A percentile compares a stretch with the other conserved stretches of the same genome.
These are phyloP conservation scores for Diorhabda sublineata DNA, from an alignment of 1,140 invertebrate species.

Conservation along the genomic window DNA sequence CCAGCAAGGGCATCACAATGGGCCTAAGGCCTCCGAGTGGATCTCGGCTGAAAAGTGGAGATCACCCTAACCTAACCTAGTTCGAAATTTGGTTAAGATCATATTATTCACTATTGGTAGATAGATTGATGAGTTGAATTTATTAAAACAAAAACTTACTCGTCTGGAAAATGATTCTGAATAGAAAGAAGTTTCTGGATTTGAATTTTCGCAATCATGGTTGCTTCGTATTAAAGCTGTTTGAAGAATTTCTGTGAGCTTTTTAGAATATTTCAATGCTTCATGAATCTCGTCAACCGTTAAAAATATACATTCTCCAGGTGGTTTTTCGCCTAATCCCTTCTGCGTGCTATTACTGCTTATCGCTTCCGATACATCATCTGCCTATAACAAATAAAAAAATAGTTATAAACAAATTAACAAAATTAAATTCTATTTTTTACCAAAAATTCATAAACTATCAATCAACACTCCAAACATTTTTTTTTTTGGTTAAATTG, in stretches of 20 bases:
- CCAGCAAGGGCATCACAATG: too few relatives aligned
- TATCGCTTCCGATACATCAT: constrained; percentile 41
- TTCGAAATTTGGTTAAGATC: too few relatives aligned
- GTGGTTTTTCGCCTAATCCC: constrained; percentile 40
- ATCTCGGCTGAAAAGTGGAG: too few relatives aligned
- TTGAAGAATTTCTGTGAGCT: constrained; percentile 15
- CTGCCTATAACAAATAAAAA: constrained; percentile 22
- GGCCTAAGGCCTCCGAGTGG: too few relatives aligned
- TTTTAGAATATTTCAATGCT: constrained; percentile 26
- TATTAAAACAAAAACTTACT: constrained; percentile 17
- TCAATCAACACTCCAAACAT: too few relatives aligned
- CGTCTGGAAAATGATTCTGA: constrained; percentile 16
- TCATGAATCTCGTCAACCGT: constrained; percentile 42
- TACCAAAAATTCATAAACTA: too few relatives aligned
- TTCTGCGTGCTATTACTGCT: constrained; percentile 42
- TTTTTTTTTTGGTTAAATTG: too few relatives aligned
- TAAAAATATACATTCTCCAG: constrained; percentile 36
- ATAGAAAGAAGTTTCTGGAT: constrained; percentile 13
- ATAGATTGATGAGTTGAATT: background rate
- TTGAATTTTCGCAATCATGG: constrained; percentile 16
- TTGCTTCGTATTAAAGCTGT: constrained; percentile 13
- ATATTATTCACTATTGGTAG: too few relatives aligned
- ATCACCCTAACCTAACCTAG: too few relatives aligned
- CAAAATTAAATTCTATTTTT: too few relatives aligned
- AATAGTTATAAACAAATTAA: background rate